Evolutionary conservation across 2,113 vertebrate species (phyloP), one percentile per base, ranked within the genome.

Genomic region (Amazona guildingii): DNA sequence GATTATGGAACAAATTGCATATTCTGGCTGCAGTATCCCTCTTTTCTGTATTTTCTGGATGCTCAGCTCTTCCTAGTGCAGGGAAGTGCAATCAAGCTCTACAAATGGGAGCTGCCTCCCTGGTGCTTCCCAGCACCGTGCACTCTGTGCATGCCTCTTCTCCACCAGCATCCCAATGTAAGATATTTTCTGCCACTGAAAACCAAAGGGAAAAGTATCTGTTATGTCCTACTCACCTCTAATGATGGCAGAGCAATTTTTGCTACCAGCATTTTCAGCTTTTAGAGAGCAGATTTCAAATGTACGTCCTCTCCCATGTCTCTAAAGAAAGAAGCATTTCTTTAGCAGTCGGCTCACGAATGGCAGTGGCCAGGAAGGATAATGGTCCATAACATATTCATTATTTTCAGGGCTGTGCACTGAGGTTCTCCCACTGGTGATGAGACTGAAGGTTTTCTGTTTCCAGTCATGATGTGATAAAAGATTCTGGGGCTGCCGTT

Each of bases 361-460:
- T 4, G 12, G 86, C 31, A 28, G 74, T 83, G 83, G n/a, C 91
- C 91, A 27, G 79, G 82, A 68, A 39, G 82, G 87, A 97, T 95
- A 96, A 96, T 97, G 96, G 82, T 23, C 86, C 93, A 96, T 77
- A 95, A 88, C 86, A 18, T 66, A 86, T 81, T 92, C 94, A 64
- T 95, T 92, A 89, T 90, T 94, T 88, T 90, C 93, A 94, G 93
- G 63, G 39, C 67, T 92, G n/a, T 80, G 88, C 73, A 8, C 80
- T 43, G 81, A 70, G 86, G 44, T 83, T 95, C 89, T 93, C 82
- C 80, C 87, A 89, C 62, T 6, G 37, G 51, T 37, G 81, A 61
- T 59, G 69, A 73, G 76, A 46, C 37, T 69, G 76, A 62, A 70
- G 79, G 7, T 13, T 54, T 89, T 73, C 72, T 82, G 62, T 52